These are phyloP conservation scores for Microchrysa polita DNA, from an alignment of 2,888 invertebrate species.

Conservation along the genomic window DNA sequence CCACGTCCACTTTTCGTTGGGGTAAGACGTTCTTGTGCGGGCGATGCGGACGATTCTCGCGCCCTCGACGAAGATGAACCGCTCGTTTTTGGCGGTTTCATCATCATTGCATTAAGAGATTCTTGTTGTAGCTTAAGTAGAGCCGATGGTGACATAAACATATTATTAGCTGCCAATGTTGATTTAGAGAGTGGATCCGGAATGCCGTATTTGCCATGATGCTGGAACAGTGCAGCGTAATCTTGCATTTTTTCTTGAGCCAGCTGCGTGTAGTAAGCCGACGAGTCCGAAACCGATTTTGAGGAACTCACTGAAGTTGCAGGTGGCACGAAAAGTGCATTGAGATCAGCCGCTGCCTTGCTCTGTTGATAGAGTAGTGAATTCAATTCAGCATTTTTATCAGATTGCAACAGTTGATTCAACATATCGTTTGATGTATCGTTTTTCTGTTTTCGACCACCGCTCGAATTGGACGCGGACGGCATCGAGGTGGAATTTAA, in stretches of 20 bases:
- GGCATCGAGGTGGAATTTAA: constrained; percentile 56
- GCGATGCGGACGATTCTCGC: constrained; percentile 61
- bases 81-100: constrained; percentile 65
- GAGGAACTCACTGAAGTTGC: constrained; percentile 55
- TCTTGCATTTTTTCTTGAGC: constrained; percentile 66
- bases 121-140: constrained; percentile 75
- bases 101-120: constrained; percentile 66
- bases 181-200: constrained; percentile 82
- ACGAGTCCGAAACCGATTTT: constrained; percentile 56
- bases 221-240: constrained; percentile 65
- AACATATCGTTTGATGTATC: constrained; percentile 57
- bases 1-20: constrained; percentile 58
- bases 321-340: constrained; percentile 61
- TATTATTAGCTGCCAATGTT: constrained; percentile 79
- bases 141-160: constrained; percentile 77
- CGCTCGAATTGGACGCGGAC: not conserved
- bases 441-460: constrained; percentile 33
- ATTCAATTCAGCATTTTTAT: constrained; percentile 58
- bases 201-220: constrained; percentile 65
- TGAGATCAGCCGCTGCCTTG: constrained; percentile 61
- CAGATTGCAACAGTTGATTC: constrained; percentile 61
- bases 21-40: constrained; percentile 59
- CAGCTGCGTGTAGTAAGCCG: constrained; percentile 61
- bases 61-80: constrained; percentile 56
- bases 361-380: constrained; percentile 61